Evolutionary conservation across 2,797 vertebrate genomes (phyloP).

Genomic region (Notamacropus eugenii): DNA sequence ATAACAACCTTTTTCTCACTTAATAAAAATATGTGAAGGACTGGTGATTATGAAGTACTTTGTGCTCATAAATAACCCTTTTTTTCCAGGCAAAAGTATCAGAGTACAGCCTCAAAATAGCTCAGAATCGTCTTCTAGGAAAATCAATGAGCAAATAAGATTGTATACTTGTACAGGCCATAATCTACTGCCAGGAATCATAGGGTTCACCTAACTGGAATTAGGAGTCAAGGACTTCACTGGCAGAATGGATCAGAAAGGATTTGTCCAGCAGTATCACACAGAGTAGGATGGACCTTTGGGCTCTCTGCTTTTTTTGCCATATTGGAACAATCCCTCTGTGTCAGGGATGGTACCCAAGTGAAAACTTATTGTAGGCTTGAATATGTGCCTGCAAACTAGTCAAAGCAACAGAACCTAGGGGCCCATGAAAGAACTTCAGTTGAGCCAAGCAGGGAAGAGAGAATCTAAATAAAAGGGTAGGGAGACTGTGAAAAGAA

Average conservation of each 20-base stretch:
- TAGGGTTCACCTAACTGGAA: not conserved
- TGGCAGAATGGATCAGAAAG: constrained; percentile 1
- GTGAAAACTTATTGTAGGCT: not conserved
- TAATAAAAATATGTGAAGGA: not conserved
- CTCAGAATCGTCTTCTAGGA: constrained; percentile 2
- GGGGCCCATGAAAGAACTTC: not conserved
- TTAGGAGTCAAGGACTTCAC: constrained; percentile 11
- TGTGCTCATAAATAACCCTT: not conserved
- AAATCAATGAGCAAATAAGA: not conserved
- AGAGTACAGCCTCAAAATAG: not conserved
- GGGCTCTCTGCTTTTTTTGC: not conserved
- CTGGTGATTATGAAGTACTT: not conserved
- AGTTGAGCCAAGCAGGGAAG: not conserved
- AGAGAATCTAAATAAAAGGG: not conserved
- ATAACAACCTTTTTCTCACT: not conserved
- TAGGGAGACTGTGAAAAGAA: not conserved
- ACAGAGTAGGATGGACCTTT: not conserved
- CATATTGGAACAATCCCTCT: constrained; percentile 3
- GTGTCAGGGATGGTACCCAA: constrained; percentile 22
- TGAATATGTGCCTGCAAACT: not conserved
- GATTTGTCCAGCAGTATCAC: not conserved
- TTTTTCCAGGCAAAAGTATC: not conserved
- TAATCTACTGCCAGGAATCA: not conserved
- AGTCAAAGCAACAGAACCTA: not conserved
- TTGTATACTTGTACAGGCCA: not conserved